Conservation (phyloP, 2,113 vertebrate species). For the Alethe castanea region DNA sequence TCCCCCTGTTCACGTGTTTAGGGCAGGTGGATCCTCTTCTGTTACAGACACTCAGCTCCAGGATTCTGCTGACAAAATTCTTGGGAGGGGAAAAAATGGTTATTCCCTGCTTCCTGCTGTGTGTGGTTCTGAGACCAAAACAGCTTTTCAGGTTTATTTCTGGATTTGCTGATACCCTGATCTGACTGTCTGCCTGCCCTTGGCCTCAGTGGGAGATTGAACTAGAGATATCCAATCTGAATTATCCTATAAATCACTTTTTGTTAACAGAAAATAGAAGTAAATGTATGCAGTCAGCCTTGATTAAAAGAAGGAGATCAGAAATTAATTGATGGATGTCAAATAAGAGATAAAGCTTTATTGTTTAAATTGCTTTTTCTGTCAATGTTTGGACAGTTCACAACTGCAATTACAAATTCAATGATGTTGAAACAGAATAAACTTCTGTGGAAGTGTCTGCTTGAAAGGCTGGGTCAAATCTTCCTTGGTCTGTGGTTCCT, state of each 20-base stretch:
- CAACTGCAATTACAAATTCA: accelerated
- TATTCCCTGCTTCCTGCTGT: not conserved
- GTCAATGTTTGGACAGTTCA: not conserved
- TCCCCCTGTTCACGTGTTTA: not conserved
- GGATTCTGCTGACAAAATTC: not conserved
- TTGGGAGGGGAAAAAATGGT: not conserved
- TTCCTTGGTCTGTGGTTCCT: not conserved
- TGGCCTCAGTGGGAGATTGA: not conserved
- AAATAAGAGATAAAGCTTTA: not conserved
- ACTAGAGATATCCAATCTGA: not conserved
- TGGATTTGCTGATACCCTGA: not conserved
- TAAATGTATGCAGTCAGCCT: not conserved
- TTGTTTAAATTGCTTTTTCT: not conserved
- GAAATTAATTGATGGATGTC: not conserved
- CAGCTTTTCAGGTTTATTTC: not conserved
- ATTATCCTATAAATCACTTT: not conserved
- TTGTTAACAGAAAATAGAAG: not conserved
- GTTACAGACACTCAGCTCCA: not conserved
- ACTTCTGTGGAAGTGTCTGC: not conserved
- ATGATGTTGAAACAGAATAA: not conserved
- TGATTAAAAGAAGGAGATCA: not conserved
- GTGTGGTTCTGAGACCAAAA: not conserved
- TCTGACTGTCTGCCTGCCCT: not conserved
- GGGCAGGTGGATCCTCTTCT: not conserved
- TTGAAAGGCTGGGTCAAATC: not conserved